Evolutionary conservation across 1,140 invertebrate species (phyloP).

Genomic region (Diabrotica virgifera): DNA sequence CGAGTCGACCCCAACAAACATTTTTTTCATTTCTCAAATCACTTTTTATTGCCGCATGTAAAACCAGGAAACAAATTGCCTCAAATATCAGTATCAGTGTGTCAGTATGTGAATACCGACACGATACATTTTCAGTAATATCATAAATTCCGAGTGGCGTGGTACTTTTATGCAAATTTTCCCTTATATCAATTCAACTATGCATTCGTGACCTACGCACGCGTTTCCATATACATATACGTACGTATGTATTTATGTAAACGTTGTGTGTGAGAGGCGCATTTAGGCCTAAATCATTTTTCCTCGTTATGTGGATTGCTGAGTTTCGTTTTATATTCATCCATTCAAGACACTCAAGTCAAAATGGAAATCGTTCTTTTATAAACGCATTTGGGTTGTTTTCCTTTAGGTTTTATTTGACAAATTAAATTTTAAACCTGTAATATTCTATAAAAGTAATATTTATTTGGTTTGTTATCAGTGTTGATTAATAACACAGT

Average conservation of each 20-base stretch:
- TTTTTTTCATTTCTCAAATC: conserved; percentile 1
- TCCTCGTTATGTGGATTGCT: too few species aligned
- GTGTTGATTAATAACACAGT: too few species aligned
- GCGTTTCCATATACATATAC: conserved; percentile 16
- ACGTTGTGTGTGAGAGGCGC: too few species aligned
- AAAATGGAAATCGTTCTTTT: too few species aligned
- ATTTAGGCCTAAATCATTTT: too few species aligned
- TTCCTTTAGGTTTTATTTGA: neutral
- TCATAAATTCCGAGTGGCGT: conserved; percentile 31
- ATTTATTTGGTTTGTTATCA: too few species aligned
- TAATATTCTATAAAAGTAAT: too few species aligned
- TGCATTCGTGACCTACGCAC: conserved; percentile 33
- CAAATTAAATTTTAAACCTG: too few species aligned
- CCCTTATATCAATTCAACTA: conserved; percentile 32
- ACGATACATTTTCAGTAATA: conserved; percentile 32
- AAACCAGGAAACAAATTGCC: conserved; percentile 19
- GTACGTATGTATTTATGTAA: neutral
- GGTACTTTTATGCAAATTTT: conserved; percentile 32
- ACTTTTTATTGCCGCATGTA: conserved; percentile 3
- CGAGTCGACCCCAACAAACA: conserved; percentile 1
- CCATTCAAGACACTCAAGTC: too few species aligned
- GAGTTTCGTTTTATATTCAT: too few species aligned
- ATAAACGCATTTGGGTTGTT: neutral
- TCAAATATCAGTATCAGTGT: conserved; percentile 25
- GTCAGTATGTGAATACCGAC: conserved; percentile 32